Percentiles rank a stretch among this genome's conserved stretches.
These are phyloP conservation scores for Timandra comae DNA, from an alignment of 2,888 invertebrate genomes.

Conservation along the genomic window DNA sequence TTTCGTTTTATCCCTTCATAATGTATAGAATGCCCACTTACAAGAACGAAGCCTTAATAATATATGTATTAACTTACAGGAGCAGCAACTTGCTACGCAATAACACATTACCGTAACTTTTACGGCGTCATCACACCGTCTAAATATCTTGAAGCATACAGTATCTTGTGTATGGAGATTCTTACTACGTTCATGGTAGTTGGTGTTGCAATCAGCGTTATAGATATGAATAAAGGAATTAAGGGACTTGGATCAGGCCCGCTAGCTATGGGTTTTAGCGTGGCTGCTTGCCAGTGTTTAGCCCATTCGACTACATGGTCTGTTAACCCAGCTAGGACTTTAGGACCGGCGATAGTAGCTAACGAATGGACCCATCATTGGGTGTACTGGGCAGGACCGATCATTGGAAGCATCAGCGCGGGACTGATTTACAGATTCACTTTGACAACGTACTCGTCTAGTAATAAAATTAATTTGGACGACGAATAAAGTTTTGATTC, in stretches of 20 bases:
- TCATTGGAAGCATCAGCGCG: constrained; percentile 25
- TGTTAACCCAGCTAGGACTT: constrained; percentile 27
- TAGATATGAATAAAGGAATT: constrained; percentile 23
- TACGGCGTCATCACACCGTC: constrained; percentile 22
- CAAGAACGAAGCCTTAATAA: too few species aligned
- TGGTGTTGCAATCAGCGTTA: constrained; percentile 23
- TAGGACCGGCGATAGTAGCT: constrained; percentile 29
- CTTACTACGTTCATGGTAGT: constrained; percentile 31
- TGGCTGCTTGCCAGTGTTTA: constrained; percentile 28
- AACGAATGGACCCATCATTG: constrained; percentile 24
- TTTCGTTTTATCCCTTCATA: too few species aligned
- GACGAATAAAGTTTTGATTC: too few species aligned
- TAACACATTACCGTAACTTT: constrained; percentile 14
- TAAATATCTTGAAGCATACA: constrained; percentile 7
- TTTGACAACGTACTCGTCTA: too few species aligned
- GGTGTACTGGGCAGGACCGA: constrained; percentile 28
- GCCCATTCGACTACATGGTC: constrained; percentile 25
- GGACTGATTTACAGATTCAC: constrained; percentile 27
- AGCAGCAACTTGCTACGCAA: constrained; percentile 21
- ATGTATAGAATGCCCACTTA: too few species aligned
- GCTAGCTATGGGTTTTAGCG: constrained; percentile 29
- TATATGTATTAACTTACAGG: constrained; percentile 19
- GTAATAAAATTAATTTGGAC: too few species aligned
- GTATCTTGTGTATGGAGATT: constrained; percentile 25
- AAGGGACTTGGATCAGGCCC: constrained; percentile 29